Evolutionary conservation across 1,140 invertebrate genomes (phyloP), one percentile per base, ranked within the genome.

Genomic region (Drosophila lini): DNA sequence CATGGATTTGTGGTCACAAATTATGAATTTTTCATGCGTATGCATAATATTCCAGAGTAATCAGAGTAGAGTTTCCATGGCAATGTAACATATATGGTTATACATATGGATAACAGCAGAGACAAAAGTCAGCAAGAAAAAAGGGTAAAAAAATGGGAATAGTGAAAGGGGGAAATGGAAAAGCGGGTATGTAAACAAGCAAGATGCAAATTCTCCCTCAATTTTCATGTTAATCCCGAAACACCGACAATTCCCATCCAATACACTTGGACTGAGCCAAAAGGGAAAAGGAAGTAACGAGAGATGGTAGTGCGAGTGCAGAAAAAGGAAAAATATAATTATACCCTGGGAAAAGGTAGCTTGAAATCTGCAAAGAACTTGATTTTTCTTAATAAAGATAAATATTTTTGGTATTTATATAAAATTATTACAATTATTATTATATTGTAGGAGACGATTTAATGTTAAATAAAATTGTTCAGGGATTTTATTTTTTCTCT

Each of bases 171-270:
- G 34, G 34, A 55, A 44, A 19, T 53, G 22, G 19, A 9, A 56
- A 42, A 34, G 28, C 36, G 5, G 25, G 63, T 22, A 22, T 71
- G 80, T 78, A 78, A 78, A 79, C 78, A 86, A 76, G 70, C 64
- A 69, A 76, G 58, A 64, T 60, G 82, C 82, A 79, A 86, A 82
- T 81, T 75, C 75, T 11, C 53, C 71, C 62, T 79, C 82, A 86
- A 86, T 86, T 86, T 86, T 79, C 78, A 79, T 81, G 85, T 86
- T 86, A 86, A 86, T 86, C 82, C 83, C 67, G 73, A 68, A 78
- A 83, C 65, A 74, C 76, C 53, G 65, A 69, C 70, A 85, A 85
- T 81, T 85, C 84, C 50, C 68, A 85, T 70, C 58, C 59, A 75
- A 82, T 74, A 62, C 75, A 65, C 68, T 82, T 74, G 57, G 58